These are phyloP conservation scores for Scolopax mira DNA, from an alignment of 2,113 vertebrate genomes.

Conservation along the genomic window DNA sequence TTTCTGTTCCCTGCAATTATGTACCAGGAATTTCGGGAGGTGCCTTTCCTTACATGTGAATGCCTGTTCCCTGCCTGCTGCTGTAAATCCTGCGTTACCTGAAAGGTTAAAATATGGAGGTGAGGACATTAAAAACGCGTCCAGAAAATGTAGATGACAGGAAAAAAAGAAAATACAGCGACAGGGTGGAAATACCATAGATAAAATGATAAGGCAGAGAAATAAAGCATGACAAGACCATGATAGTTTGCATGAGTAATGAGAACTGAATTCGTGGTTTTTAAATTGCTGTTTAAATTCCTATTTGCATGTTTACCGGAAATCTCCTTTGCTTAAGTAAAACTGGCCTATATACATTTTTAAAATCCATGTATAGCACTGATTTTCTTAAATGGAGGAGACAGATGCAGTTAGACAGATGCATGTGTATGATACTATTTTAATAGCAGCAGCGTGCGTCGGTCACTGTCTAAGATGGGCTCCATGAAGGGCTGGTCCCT, in stretches of 20 bases:
- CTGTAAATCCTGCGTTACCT: conserved; percentile 10
- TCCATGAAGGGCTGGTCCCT: neutral
- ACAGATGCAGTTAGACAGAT: neutral
- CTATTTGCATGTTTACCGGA: conserved; percentile 66
- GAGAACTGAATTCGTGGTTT: conserved; percentile 52
- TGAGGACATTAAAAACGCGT: conserved; percentile 23
- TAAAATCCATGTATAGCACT: neutral
- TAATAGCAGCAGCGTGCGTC: neutral
- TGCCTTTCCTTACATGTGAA: conserved; percentile 1
- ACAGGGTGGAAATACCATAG: conserved; percentile 52
- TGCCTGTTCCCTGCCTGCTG: neutral
- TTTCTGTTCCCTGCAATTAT: conserved; percentile 26
- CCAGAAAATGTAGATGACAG: conserved; percentile 67
- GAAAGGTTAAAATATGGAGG: conserved; percentile 40
- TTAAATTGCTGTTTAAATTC: conserved; percentile 69
- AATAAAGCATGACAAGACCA: conserved; percentile 57
- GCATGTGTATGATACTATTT: neutral
- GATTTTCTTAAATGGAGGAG: conserved; percentile 23
- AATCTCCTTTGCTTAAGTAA: conserved; percentile 66
- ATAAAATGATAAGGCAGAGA: conserved; percentile 63
- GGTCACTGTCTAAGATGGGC: neutral
- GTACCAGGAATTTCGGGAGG: conserved; percentile 5
- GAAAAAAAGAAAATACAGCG: conserved; percentile 32
- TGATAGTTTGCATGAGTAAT: conserved; percentile 60
- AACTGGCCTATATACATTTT: conserved; percentile 58